Conservation (phyloP, 2,888 invertebrate genomes). For the Cactoblastis cactorum region DNA sequence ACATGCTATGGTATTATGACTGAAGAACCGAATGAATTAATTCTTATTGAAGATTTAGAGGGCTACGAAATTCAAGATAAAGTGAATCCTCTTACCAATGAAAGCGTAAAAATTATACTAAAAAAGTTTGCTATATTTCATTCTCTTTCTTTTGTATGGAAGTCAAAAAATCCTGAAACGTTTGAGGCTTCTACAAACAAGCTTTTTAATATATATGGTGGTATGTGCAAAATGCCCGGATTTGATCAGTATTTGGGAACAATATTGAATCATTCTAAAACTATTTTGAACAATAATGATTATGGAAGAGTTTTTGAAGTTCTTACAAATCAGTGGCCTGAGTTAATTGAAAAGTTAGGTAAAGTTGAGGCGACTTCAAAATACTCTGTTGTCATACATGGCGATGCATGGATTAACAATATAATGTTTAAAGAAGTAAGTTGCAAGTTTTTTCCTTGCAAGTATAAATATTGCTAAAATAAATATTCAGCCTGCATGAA, state of each 20-base stretch:
- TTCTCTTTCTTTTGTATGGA: constrained; percentile 10
- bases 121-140: constrained; percentile 9
- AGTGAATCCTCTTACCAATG: neutral
- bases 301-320: neutral
- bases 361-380: neutral
- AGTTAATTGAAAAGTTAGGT: neutral
- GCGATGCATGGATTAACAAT: constrained; percentile 19
- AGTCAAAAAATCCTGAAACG: neutral
- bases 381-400: constrained; percentile 14
- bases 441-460: neutral
- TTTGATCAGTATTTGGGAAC: neutral
- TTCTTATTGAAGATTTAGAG: constrained; percentile 13
- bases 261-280: neutral
- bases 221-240: neutral
- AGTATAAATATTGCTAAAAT: neutral
- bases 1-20: neutral
- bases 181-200: neutral
- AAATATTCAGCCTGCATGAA: too few species aligned
- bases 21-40: constrained; percentile 5
- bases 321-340: neutral
- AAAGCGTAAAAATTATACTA: neutral
- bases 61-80: constrained; percentile 9
- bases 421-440: constrained; percentile 14
- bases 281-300: neutral
- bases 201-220: neutral